Evolutionary conservation across 2,797 vertebrate genomes (phyloP).

Genomic region (Bryconaethiops microstoma): DNA sequence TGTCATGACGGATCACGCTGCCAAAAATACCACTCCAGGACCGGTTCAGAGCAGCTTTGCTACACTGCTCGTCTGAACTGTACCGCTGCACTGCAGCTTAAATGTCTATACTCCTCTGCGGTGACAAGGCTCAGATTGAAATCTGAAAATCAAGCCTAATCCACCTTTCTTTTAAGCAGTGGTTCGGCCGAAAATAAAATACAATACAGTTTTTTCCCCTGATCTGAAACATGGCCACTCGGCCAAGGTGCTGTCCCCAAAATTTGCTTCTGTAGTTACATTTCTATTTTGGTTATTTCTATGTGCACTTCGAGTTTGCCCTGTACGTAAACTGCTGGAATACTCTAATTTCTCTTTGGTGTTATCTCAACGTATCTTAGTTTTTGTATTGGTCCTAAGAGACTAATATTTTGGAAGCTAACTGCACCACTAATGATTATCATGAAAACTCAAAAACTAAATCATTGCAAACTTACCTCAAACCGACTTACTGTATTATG

Average conservation of each 20-base stretch:
- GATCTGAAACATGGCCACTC: background rate
- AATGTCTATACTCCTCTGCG: background rate
- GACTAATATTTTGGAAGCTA: too few species aligned
- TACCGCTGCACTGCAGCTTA: background rate
- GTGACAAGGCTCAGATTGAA: background rate
- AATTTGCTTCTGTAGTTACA: background rate
- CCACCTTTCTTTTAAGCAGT: background rate
- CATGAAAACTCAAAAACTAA: too few species aligned
- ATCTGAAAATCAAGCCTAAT: background rate
- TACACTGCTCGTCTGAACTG: background rate
- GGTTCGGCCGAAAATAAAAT: background rate
- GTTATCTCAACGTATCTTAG: too few species aligned
- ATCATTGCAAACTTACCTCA: too few species aligned
- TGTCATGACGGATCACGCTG: slow-evolving; percentile 49
- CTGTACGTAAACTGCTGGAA: too few species aligned
- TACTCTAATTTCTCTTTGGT: too few species aligned
- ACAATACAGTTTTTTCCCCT: background rate
- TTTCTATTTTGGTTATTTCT: too few species aligned
- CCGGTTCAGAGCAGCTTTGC: slow-evolving; percentile 20
- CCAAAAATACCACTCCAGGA: slow-evolving; percentile 50
- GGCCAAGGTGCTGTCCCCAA: background rate
- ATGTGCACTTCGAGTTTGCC: too few species aligned
- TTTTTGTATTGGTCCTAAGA: too few species aligned
- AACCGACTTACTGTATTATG: too few species aligned
- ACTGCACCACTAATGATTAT: too few species aligned